Evolutionary conservation across 2,113 vertebrate genomes (phyloP).

Genomic region (Trogon surrucura): DNA sequence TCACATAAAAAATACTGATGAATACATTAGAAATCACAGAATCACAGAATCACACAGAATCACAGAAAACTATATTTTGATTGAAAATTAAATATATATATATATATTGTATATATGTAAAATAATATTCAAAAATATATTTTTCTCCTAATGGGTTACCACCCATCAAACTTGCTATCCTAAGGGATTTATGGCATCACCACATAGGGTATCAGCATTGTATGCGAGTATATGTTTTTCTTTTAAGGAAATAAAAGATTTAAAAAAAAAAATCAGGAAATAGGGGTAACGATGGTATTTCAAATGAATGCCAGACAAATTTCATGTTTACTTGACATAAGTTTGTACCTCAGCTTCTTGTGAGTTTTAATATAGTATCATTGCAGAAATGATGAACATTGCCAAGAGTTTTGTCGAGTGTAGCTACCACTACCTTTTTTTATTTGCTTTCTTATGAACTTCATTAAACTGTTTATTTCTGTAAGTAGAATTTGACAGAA

Average conservation of each 20-base stretch:
- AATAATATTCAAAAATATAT: slow-evolving; percentile 57
- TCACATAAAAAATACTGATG: neutral
- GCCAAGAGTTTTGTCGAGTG: neutral
- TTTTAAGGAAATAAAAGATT: slow-evolving; percentile 40
- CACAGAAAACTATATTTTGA: slow-evolving; percentile 25
- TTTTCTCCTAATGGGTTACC: slow-evolving; percentile 57
- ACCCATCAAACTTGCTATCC: slow-evolving; percentile 50
- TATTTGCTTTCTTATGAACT: neutral
- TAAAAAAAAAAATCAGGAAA: neutral
- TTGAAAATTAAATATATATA: slow-evolving; percentile 56
- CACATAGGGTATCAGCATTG: slow-evolving; percentile 49
- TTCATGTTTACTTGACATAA: slow-evolving; percentile 14
- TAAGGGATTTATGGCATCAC: slow-evolving; percentile 39
- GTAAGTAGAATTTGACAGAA: neutral
- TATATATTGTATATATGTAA: slow-evolving; percentile 58
- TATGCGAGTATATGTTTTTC: slow-evolving; percentile 53
- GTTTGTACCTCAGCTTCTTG: slow-evolving; percentile 46
- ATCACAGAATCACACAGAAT: too few species aligned
- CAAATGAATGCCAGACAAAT: neutral
- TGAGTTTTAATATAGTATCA: neutral
- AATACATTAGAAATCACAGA: neutral
- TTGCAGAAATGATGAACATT: neutral
- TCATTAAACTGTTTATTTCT: neutral
- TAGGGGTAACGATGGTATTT: neutral
- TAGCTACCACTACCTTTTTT: neutral